Base-by-base conservation (phyloP, 2,797 vertebrate genomes). In the Myoxocephalus aenaeus region DNA sequence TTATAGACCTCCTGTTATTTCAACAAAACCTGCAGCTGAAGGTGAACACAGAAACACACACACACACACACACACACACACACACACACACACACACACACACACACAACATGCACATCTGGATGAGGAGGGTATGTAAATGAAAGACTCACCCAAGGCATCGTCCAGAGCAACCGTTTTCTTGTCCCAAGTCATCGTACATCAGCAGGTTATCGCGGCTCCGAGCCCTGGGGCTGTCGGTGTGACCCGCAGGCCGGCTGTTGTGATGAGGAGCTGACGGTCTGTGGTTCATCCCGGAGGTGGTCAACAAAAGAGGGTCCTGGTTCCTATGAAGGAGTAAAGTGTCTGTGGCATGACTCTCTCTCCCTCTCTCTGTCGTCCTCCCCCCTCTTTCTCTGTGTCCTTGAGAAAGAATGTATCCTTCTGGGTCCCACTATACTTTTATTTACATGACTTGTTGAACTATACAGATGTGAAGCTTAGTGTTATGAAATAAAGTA, bases 151-250 rank as follows among this genome's bases (percentile, higher is more conserved):
- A 96, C 95, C 93, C 82, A 36, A 92, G 83, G 64, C 86, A 93
- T 83, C 90, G 81, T 87, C 93, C 93, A 14, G 91, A 50, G 76
- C 86, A 93, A 48, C 91, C 89, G 85, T 70, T 90, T 25, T 95
- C 94, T 53, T 95, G 94, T 44, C 85, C 81, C 22, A 90, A 89
- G 25, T 95, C 94, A 67, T 94, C 92, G 7, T 88, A 89, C 57
- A 86, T 74, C 46, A 95, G 86, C 70, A 95, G 90, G 87, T 94
- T 94, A 29, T 95, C 94, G 1, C 90, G 87, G 73, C 93, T 95
- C 71, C 89, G 88, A 70, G 87, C 88, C 72, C 91, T 81, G 53
- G 90, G 91, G 75, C 86, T 90, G 71, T 90, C 73, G 0, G 11
- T 72, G 76, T 79, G 74, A 58, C 69, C 86, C 9, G 56, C 80